Percentiles rank a stretch among this genome's conserved stretches.
Conservation (phyloP, 2,113 vertebrate genomes). For the Thryonomys swinderianus region DNA sequence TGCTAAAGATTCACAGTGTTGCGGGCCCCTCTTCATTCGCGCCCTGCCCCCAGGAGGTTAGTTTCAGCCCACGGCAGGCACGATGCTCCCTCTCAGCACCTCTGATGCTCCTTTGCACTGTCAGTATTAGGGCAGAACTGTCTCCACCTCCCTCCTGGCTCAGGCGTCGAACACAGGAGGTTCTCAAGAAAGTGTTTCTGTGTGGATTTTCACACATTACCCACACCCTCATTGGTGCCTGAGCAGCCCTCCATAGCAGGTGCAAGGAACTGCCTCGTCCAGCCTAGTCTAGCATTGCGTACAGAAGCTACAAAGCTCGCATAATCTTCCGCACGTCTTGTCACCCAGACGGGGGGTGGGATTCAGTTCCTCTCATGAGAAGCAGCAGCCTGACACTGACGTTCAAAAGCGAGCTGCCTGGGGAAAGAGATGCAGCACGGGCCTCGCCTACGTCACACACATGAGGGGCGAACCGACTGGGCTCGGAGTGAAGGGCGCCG, state of each 20-base stretch:
- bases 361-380: conserved; percentile 35
- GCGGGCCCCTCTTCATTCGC: not conserved
- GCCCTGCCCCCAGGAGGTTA: not conserved
- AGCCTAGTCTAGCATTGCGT: not conserved
- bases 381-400: not conserved
- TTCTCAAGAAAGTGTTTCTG: not conserved
- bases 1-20: fast-evolving
- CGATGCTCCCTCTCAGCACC: not conserved
- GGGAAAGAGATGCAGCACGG: not conserved
- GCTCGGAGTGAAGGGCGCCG: not conserved
- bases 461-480: not conserved
- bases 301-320: not conserved
- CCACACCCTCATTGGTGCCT: not conserved
- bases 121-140: not conserved
- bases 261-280: not conserved
- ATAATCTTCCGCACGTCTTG: not conserved
- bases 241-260: not conserved
- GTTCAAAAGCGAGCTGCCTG: not conserved
- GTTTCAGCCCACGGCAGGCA: not conserved
- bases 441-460: not conserved
- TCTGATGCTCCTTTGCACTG: not conserved
- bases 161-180: not conserved
- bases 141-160: not conserved
- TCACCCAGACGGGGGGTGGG: not conserved
- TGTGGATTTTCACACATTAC: not conserved